Percentiles rank a stretch among this genome's conserved stretches.
phyloP scores from a whole-genome alignment of 2,113 vertebrate genomes.

The Cepphus grylle region DNA sequence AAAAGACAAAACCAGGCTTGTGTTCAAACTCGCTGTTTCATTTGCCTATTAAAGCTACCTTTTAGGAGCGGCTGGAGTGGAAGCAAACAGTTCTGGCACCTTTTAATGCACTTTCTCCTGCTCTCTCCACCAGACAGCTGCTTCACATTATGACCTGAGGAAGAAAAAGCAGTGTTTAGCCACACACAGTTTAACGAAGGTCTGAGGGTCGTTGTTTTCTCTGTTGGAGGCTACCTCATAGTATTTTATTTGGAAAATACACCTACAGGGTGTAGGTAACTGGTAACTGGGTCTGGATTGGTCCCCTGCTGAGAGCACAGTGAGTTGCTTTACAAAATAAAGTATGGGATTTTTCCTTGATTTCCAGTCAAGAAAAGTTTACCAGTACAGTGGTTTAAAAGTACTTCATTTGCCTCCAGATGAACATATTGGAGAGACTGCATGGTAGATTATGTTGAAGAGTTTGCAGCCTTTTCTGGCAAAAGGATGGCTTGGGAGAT shows the following conservation, averaged over 20 bases:
- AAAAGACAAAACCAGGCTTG: not conserved
- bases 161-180: not conserved
- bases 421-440: not conserved
- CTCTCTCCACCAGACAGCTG: not conserved
- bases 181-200: not conserved
- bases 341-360: not conserved
- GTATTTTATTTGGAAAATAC: not conserved
- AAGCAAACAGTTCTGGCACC: not conserved
- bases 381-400: not conserved
- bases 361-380: not conserved
- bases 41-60: not conserved
- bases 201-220: not conserved
- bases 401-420: not conserved
- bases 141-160: not conserved
- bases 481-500: not conserved
- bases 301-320: not conserved
- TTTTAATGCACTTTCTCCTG: not conserved
- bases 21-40: not conserved
- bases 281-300: not conserved
- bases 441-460: not conserved
- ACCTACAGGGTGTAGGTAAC: not conserved
- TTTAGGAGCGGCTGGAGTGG: not conserved
- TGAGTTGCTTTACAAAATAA: not conserved
- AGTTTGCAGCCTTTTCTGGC: not conserved
- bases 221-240: not conserved